These are phyloP conservation scores for Cynocephalus volans DNA, from an alignment of 2,113 vertebrate species.

Conservation along the genomic window DNA sequence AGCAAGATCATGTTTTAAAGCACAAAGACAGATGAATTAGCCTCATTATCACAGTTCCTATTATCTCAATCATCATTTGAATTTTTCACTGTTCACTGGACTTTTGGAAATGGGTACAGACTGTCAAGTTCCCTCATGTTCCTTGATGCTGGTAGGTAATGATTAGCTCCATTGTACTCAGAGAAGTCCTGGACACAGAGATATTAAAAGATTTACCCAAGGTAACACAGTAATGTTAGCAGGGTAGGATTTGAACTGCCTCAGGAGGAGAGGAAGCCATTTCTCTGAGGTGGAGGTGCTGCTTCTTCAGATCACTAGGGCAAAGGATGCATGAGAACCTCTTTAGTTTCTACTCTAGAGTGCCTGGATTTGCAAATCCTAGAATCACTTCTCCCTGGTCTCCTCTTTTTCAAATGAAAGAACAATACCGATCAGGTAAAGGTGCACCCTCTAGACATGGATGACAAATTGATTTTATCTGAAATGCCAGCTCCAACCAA, in stretches of 20 bases:
- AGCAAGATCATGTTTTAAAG: conserved; percentile 1
- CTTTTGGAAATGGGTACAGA: conserved; percentile 46
- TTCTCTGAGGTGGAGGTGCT: not conserved
- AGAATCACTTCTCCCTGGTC: not conserved
- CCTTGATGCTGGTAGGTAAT: not conserved
- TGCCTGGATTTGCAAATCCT: not conserved
- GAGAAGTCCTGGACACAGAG: not conserved
- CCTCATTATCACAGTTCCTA: conserved; percentile 66
- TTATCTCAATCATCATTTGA: conserved; percentile 67
- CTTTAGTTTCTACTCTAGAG: not conserved
- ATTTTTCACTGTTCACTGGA: conserved; percentile 62
- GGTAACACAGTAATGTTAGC: not conserved
- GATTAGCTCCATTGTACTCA: not conserved
- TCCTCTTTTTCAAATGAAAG: not conserved
- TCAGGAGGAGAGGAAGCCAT: not conserved
- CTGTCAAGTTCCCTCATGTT: not conserved
- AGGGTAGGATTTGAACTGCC: not conserved
- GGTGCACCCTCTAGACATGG: not conserved
- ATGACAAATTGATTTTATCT: conserved; percentile 26
- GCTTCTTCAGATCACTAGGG: not conserved
- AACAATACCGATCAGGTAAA: not conserved
- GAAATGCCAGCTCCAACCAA: not conserved
- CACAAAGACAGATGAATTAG: conserved; percentile 53
- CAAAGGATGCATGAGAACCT: not conserved
- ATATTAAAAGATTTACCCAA: not conserved